A percentile compares a stretch with the other conserved stretches of the same genome.
phyloP scores from a whole-genome alignment of 2,888 invertebrate species.

The Diarsia rubi region DNA sequence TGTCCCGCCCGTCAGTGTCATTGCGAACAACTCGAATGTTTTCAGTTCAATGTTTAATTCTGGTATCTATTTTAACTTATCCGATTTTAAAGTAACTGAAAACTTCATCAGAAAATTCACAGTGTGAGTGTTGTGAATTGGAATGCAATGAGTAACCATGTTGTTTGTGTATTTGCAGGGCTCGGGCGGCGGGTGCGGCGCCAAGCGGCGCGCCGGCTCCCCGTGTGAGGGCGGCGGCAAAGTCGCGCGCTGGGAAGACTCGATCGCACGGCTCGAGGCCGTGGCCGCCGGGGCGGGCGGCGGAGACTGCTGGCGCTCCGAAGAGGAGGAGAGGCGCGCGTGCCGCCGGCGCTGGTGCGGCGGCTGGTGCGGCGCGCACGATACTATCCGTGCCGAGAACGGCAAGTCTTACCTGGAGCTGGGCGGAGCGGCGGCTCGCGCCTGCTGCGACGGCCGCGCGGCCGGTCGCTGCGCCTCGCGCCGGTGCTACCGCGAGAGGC shows the following conservation, averaged over 20 bases:
- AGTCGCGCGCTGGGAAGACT: conserved; percentile 89
- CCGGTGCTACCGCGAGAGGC: conserved; percentile 96
- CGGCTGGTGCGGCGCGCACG: conserved; percentile 91
- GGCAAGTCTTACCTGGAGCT: conserved; percentile 97
- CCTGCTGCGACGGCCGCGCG: conserved; percentile 94
- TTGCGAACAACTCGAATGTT: conserved; percentile 56
- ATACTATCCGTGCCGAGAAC: conserved; percentile 97
- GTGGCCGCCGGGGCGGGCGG: conserved; percentile 92
- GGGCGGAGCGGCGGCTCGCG: conserved; percentile 94
- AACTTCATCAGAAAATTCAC: conserved; percentile 7
- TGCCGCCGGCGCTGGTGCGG: conserved; percentile 91
- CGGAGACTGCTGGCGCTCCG: conserved; percentile 91
- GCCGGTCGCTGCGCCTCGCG: conserved; percentile 94
- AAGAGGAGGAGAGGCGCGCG: conserved; percentile 90
- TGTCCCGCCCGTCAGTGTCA: conserved; percentile 56
- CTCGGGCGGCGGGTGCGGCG: conserved; percentile 90
- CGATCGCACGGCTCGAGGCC: conserved; percentile 88
- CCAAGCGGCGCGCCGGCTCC: conserved; percentile 89
- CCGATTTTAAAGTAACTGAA: conserved; percentile 14
- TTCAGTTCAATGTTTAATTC: conserved; percentile 52
- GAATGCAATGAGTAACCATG: conserved; percentile 50
- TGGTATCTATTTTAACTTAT: conserved; percentile 49
- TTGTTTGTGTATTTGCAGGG: conserved; percentile 82
- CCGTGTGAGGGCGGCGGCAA: conserved; percentile 89
- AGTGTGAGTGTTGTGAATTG: conserved; percentile 11